Percentiles rank a stretch among this genome's conserved stretches.
Conservation (phyloP, 2,797 vertebrate species). For the Platyrinchus mystaceus region DNA sequence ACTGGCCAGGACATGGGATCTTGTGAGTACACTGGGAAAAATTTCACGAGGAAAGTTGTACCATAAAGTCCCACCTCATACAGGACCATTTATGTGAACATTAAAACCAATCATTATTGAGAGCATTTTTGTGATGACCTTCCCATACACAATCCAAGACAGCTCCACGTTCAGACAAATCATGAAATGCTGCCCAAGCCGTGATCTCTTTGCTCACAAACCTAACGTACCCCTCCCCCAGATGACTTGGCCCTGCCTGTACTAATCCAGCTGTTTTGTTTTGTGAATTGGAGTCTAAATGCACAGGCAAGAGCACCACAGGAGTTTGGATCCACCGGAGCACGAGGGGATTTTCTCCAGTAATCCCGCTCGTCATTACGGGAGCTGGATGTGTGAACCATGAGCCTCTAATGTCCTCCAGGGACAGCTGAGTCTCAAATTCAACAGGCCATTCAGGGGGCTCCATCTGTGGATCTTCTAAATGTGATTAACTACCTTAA, state of each 20-base stretch:
- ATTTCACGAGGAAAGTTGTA: neutral
- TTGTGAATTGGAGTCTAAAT: neutral
- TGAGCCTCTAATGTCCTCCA: neutral
- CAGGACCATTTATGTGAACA: fast-evolving
- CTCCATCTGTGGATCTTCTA: neutral
- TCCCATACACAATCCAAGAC: neutral
- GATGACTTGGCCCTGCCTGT: neutral
- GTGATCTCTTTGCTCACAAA: neutral
- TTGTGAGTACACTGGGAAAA: neutral
- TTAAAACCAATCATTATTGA: neutral
- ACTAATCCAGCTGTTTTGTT: conserved; percentile 11
- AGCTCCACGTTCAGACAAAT: neutral
- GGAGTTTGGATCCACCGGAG: neutral
- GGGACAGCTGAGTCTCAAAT: neutral
- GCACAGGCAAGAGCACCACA: neutral
- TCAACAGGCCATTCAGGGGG: neutral
- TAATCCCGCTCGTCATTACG: conserved; percentile 2
- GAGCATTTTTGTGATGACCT: neutral
- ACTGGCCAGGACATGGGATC: neutral
- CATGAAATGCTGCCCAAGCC: neutral
- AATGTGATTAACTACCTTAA: conserved; percentile 1
- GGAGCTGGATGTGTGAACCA: conserved; percentile 17
- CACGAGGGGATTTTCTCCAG: neutral
- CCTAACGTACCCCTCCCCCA: neutral
- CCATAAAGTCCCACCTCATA: neutral